Evolutionary conservation across 2,113 vertebrate species (phyloP), one percentile per base, ranked within the genome.

Genomic region (Takifugu flavidus): DNA sequence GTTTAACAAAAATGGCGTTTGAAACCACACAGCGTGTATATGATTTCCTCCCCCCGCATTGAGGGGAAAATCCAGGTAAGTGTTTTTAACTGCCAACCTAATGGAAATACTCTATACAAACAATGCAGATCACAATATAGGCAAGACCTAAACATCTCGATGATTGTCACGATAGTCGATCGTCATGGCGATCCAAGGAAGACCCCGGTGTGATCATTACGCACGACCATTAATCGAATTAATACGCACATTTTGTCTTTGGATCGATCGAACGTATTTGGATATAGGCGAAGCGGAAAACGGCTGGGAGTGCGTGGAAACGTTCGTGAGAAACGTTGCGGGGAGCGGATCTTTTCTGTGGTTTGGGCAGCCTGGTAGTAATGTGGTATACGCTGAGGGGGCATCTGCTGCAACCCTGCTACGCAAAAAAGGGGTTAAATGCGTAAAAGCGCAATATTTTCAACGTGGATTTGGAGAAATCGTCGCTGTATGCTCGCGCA

Each of bases 331-430:
- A 49, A 15, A 13, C 25, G 67, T 34, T n/a, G 6, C 50, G 55
- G 59, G 55, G 28, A 60, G 53, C 56, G 60, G 58, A 42, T 60
- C 59, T 27, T 39, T 59, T 73, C 59, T 62, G 72, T 76, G 54
- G 77, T 63, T 74, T 51, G 86, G 82, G 79, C 86, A 87, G 68
- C 70, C 70, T 79, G 72, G 63, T 82, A 29, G 70, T 78, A 60
- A 61, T 70, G 65, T 68, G 76, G 62, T 50, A 55, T 66, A 72
- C 45, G 34, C 58, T 56, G 44, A 56, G 55, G 72, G 53, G 75
- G 69, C 80, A 82, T 77, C 76, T 62, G 62, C 31, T 5, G 12
- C 2, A 43, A 63, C 2, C 49, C 25, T 14, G 62, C 65, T 43
- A 65, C 53, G 62, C 62, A 39, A 5, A 77, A 70, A 47, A 59